Percentiles rank a stretch among this genome's conserved stretches.
phyloP scores from a whole-genome alignment of 2,888 invertebrate genomes.

The Rhorus exstirpatorius region DNA sequence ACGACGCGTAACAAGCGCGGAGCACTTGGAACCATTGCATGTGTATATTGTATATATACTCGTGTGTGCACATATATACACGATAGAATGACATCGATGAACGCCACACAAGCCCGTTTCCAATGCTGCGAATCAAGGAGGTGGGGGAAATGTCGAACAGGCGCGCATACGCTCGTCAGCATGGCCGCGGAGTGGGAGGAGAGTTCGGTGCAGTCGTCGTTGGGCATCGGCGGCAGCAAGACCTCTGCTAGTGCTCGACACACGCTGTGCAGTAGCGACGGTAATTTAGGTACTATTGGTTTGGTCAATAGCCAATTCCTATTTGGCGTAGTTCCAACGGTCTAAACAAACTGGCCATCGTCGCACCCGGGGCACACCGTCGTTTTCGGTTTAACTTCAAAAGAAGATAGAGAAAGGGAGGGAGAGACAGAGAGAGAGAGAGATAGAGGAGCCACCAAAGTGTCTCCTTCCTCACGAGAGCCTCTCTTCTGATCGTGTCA shows the following conservation, averaged over 20 bases:
- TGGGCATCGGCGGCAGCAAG: slow-evolving; percentile 50
- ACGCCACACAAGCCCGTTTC: slow-evolving; percentile 25
- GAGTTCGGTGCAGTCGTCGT: slow-evolving; percentile 34
- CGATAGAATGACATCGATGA: slow-evolving; percentile 31
- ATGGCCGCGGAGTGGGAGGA: slow-evolving; percentile 23
- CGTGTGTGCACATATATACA: not conserved
- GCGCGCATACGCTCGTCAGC: slow-evolving; percentile 34
- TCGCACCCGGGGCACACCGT: slow-evolving; percentile 46
- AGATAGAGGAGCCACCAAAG: slow-evolving; percentile 15
- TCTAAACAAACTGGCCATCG: slow-evolving; percentile 79
- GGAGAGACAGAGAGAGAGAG: slow-evolving; percentile 11
- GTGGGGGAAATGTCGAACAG: slow-evolving; percentile 47
- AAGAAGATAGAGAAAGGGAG: slow-evolving; percentile 42
- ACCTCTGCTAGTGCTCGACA: slow-evolving; percentile 71
- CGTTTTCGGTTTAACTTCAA: slow-evolving; percentile 43
- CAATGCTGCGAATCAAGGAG: slow-evolving; percentile 4
- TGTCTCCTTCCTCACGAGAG: slow-evolving; percentile 24
- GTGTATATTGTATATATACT: not conserved
- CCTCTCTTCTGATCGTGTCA: slow-evolving; percentile 32
- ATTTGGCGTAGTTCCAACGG: slow-evolving; percentile 83
- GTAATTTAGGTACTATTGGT: slow-evolving; percentile 84
- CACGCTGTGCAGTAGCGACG: slow-evolving; percentile 73
- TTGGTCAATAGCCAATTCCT: slow-evolving; percentile 85
- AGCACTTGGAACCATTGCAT: slow-evolving; percentile 71
- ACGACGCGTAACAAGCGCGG: slow-evolving; percentile 83